Conservation (phyloP, 2,113 vertebrate genomes). For the Campylomormyrus numenius region DNA sequence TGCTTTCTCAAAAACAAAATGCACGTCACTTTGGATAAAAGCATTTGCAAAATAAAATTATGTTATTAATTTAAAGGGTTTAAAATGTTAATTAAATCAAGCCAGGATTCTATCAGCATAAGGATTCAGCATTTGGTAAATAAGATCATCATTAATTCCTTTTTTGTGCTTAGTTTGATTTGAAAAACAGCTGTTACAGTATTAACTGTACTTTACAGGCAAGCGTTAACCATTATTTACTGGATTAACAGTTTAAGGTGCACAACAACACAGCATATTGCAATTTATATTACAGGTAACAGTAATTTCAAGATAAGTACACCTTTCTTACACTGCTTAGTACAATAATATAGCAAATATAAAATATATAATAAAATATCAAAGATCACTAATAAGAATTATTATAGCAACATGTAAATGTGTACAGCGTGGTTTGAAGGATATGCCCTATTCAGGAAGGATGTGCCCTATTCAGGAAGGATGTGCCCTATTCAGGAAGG, state of each 20-base stretch:
- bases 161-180: not conserved
- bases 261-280: not conserved
- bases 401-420: not conserved
- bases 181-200: not conserved
- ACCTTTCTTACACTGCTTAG: not conserved
- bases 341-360: not conserved
- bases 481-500: too few relatives aligned
- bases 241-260: not conserved
- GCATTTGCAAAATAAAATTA: not conserved
- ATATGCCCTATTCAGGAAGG: constrained; percentile 24
- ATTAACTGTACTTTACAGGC: not conserved
- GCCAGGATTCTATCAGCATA: not conserved
- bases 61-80: not conserved
- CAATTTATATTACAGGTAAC: not conserved
- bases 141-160: not conserved
- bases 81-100: not conserved
- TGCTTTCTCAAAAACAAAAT: not conserved
- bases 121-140: not conserved
- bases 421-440: constrained; percentile 17
- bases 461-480: too few relatives aligned
- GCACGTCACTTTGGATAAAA: not conserved
- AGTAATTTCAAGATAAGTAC: not conserved
- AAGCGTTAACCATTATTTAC: not conserved
- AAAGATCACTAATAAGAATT: not conserved
- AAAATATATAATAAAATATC: constrained; percentile 2